Conservation (phyloP, 2,797 vertebrate species). For the Rhinatrema bivittatum region DNA sequence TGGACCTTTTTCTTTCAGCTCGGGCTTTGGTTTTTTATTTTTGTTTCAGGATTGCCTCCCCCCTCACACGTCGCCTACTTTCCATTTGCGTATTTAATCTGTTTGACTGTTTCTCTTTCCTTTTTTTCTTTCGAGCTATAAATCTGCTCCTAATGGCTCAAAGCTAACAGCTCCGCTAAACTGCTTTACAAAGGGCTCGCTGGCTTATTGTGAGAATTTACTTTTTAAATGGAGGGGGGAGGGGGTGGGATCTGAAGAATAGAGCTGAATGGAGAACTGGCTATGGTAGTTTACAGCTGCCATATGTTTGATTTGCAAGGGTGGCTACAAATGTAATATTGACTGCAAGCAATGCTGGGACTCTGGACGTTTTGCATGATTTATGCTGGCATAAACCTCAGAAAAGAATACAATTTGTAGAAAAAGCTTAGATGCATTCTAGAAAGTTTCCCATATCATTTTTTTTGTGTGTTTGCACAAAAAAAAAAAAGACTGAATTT, state of each 20-base stretch:
- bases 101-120: conserved; percentile 1
- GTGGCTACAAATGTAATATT: too few relatives aligned
- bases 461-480: too few relatives aligned
- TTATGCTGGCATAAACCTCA: too few relatives aligned
- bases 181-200: conserved; percentile 12
- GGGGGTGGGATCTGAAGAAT: conserved; percentile 15
- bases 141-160: conserved; percentile 28
- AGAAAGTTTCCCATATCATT: too few relatives aligned
- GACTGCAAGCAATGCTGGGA: too few relatives aligned
- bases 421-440: too few relatives aligned
- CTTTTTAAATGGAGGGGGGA: conserved; percentile 8
- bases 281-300: conserved; percentile 6
- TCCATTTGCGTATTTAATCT: not conserved
- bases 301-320: not conserved
- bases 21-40: too few relatives aligned
- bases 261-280: conserved; percentile 9
- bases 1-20: not conserved
- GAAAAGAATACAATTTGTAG: too few relatives aligned
- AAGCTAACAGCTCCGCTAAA: conserved; percentile 27
- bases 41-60: too few relatives aligned
- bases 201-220: conserved; percentile 16
- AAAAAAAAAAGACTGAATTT: too few relatives aligned
- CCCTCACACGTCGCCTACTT: too few relatives aligned
- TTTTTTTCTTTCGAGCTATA: conserved; percentile 34
- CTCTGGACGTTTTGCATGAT: too few relatives aligned